phyloP scores from a whole-genome alignment of 2,888 invertebrate genomes.

The Autographa pulchrina region DNA sequence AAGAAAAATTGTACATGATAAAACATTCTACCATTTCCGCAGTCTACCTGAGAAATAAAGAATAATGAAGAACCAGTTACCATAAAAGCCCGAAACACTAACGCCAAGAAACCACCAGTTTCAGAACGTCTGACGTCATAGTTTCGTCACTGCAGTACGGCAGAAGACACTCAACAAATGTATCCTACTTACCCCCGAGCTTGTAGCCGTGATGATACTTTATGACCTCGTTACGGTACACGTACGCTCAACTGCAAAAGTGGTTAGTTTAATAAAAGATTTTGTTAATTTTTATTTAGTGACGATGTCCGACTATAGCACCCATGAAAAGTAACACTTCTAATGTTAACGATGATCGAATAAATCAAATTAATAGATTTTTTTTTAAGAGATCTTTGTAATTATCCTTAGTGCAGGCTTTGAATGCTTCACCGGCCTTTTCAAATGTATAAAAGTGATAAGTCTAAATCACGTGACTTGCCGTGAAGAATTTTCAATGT shows the following conservation, averaged over 20 bases:
- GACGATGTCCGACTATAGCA: too few relatives aligned
- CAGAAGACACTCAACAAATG: slow-evolving; percentile 31
- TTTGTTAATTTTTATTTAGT: too few relatives aligned
- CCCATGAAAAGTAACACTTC: neutral
- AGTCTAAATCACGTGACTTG: too few relatives aligned
- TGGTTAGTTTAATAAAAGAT: neutral
- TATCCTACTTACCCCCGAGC: slow-evolving; percentile 43
- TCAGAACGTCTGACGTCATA: neutral
- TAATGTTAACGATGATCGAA: too few relatives aligned
- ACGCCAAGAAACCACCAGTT: neutral
- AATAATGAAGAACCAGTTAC: neutral
- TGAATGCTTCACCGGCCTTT: too few relatives aligned
- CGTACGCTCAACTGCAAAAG: slow-evolving; percentile 35
- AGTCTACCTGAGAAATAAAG: neutral
- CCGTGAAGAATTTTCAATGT: too few relatives aligned
- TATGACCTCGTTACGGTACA: slow-evolving; percentile 35
- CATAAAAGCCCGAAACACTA: neutral
- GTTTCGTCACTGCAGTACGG: neutral
- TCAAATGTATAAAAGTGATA: too few relatives aligned
- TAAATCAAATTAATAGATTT: too few relatives aligned
- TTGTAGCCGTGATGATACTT: slow-evolving; percentile 43
- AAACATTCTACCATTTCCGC: slow-evolving; percentile 8
- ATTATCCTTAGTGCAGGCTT: too few relatives aligned
- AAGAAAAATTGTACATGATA: too few relatives aligned
- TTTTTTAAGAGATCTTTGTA: too few relatives aligned